Percentiles rank a stretch among this genome's conserved stretches.
Conservation (phyloP, 37 sponge, comb jelly and placozoan species). For the Beroe forskalii region DNA sequence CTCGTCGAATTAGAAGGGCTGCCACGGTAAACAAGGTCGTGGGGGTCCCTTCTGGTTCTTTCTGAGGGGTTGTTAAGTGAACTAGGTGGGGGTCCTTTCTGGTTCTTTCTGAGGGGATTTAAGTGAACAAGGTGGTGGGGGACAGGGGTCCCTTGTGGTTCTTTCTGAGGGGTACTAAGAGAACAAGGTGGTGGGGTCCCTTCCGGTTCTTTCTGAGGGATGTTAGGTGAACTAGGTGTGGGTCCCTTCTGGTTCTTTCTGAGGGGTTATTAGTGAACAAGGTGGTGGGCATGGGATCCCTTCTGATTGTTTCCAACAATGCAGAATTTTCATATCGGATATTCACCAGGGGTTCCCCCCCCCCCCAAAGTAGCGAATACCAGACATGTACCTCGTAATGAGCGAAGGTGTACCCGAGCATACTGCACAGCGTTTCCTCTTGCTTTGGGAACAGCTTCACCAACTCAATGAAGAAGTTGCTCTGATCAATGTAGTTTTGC, state of each 20-base stretch:
- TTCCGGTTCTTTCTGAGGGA: constrained; percentile 62
- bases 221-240: no score
- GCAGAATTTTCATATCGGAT: no score
- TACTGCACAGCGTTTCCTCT: constrained; percentile 76
- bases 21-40: constrained; percentile 73
- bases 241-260: constrained; percentile 62
- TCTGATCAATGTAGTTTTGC: constrained; percentile 80
- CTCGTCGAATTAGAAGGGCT: constrained; percentile 80
- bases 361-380: no score
- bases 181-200: constrained; percentile 66
- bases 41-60: constrained; percentile 64
- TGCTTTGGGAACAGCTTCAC: constrained; percentile 78
- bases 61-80: no score
- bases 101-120: constrained; percentile 67
- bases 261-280: no score
- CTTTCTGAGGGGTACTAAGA: no score
- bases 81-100: constrained; percentile 63
- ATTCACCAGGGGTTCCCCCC: no score
- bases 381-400: constrained; percentile 81
- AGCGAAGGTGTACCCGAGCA: constrained; percentile 91
- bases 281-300: constrained; percentile 66
- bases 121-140: no score
- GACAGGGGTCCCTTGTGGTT: constrained; percentile 65
- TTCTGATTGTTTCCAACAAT: constrained; percentile 47
- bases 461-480: constrained; percentile 78